Percentiles rank a stretch among this genome's conserved stretches.
Evolutionary conservation across 1,140 invertebrate genomes (phyloP).

Genomic region (Achatina immaculata): DNA sequence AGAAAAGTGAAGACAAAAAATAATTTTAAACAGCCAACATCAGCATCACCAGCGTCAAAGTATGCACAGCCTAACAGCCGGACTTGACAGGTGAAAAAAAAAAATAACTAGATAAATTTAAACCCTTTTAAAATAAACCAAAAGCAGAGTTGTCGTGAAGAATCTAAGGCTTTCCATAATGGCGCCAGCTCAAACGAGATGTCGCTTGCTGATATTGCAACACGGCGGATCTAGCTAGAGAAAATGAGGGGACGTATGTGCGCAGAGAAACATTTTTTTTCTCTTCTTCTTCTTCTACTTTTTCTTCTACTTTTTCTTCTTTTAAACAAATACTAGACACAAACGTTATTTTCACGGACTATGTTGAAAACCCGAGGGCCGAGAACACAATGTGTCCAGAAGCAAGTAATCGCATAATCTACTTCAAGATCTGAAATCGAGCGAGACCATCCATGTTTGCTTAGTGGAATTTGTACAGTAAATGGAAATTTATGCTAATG

Average conservation of each 20-base stretch:
- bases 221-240: not conserved
- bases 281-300: not conserved
- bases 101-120: slow-evolving; percentile 15
- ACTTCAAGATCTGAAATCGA: not conserved
- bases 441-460: not conserved
- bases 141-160: not conserved
- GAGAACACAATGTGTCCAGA: not conserved
- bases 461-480: not conserved
- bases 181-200: slow-evolving; percentile 13
- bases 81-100: slow-evolving; percentile 3
- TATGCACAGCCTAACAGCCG: not conserved
- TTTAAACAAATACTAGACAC: not conserved
- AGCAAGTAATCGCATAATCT: not conserved
- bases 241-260: not conserved
- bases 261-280: too few species aligned
- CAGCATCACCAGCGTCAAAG: slow-evolving; percentile 1
- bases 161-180: not conserved
- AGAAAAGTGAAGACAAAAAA: slow-evolving; percentile 26
- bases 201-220: not conserved
- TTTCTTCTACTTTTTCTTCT: not conserved
- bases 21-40: not conserved
- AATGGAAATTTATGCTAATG: slow-evolving; percentile 1
- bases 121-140: slow-evolving; percentile 15
- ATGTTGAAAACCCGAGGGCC: not conserved
- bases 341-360: not conserved